Percentiles rank a stretch among this genome's conserved stretches.
Evolutionary conservation across 2,888 invertebrate genomes (phyloP).

Genomic region (Noctua janthina): DNA sequence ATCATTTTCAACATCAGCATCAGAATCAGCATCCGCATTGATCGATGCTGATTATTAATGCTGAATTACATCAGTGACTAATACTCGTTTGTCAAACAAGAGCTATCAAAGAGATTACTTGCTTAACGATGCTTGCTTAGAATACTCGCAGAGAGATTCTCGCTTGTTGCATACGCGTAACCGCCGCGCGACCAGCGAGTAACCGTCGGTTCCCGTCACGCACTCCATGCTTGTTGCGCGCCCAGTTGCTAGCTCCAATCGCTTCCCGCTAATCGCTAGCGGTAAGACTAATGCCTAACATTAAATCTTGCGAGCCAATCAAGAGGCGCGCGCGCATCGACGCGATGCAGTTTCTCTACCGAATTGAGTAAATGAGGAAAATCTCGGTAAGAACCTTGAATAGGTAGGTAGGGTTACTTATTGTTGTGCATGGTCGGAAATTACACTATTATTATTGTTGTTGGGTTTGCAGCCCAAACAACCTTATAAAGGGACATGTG

Average conservation of each 20-base stretch:
- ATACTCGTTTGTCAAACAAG: neutral
- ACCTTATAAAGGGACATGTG: neutral
- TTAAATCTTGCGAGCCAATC: constrained; percentile 71
- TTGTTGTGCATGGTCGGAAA: neutral
- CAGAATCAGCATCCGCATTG: too few relatives aligned
- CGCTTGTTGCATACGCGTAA: neutral
- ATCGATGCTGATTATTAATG: too few relatives aligned
- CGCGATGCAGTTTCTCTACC: constrained; percentile 31
- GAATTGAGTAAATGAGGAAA: constrained; percentile 43
- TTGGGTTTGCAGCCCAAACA: neutral
- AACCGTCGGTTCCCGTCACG: neutral
- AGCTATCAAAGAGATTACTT: neutral
- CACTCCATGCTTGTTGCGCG: neutral
- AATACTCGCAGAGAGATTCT: neutral
- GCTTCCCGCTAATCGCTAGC: neutral
- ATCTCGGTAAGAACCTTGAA: constrained; percentile 27
- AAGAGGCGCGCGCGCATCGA: constrained; percentile 38
- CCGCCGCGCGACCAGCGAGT: neutral
- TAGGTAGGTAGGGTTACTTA: neutral
- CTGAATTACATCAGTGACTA: neutral
- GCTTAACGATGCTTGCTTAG: neutral
- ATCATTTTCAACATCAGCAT: too few relatives aligned
- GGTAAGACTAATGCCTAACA: neutral
- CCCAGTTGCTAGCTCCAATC: neutral
- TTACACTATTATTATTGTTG: neutral